Percentiles rank a stretch among this genome's conserved stretches.
phyloP scores from a whole-genome alignment of 64 coral and sea anemone genomes.

The Actinia tenebrosa region DNA sequence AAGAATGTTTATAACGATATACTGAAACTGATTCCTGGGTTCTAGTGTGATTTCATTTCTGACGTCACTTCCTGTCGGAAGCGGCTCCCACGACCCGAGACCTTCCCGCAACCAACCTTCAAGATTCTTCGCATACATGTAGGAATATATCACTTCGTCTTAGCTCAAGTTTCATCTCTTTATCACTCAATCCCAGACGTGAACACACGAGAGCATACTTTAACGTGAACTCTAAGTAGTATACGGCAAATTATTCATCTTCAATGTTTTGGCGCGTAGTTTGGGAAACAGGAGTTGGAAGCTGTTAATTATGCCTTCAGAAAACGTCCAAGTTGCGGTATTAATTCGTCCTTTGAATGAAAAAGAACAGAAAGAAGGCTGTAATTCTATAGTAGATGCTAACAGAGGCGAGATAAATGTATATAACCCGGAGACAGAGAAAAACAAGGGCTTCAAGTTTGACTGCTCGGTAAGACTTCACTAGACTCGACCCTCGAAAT shows the following conservation, averaged over 20 bases:
- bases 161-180: conserved; percentile 10
- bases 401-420: conserved; percentile 34
- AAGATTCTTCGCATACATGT: conserved; percentile 18
- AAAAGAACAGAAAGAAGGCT: conserved; percentile 29
- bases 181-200: conserved; percentile 3
- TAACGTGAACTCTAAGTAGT: neutral
- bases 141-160: neutral
- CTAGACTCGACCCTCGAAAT: neutral
- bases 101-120: neutral
- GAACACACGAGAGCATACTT: neutral
- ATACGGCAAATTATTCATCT: neutral
- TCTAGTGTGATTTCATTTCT: neutral
- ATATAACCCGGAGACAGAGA: conserved; percentile 28
- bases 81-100: conserved; percentile 30
- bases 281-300: conserved; percentile 17
- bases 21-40: neutral
- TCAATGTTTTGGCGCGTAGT: conserved; percentile 52
- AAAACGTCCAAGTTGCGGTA: conserved; percentile 45
- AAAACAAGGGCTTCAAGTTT: conserved; percentile 48
- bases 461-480: conserved; percentile 33
- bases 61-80: conserved; percentile 70
- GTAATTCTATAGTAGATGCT: conserved; percentile 31
- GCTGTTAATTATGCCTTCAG: conserved; percentile 24
- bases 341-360: conserved; percentile 27
- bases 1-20: neutral